Evolutionary conservation across 2,888 invertebrate genomes (phyloP).

Genomic region (Rhagium mordax): DNA sequence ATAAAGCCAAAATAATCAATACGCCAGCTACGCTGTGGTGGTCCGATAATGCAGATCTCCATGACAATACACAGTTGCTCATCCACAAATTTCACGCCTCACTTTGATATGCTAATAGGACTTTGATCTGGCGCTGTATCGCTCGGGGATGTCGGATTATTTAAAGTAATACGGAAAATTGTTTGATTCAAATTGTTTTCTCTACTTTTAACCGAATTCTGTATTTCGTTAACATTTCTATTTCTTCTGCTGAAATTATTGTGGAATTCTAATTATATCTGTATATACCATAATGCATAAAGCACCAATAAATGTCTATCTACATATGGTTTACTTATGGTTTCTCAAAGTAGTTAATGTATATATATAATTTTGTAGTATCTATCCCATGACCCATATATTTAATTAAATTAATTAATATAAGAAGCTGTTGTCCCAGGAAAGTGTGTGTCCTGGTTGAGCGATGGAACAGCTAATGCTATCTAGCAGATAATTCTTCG

Average conservation of each 20-base stretch:
- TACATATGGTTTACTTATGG: too few species aligned
- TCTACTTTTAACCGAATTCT: background rate
- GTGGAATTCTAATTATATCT: background rate
- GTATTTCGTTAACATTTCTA: background rate
- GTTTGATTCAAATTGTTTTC: conserved; percentile 12
- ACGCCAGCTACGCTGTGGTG: conserved; percentile 31
- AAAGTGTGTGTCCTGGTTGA: too few species aligned
- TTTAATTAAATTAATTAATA: too few species aligned
- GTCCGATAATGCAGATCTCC: conserved; percentile 64
- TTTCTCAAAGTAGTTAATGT: too few species aligned
- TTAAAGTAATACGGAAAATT: conserved; percentile 17
- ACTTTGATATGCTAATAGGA: conserved; percentile 66
- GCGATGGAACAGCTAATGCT: too few species aligned
- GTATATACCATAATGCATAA: too few species aligned
- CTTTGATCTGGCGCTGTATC: conserved; percentile 55
- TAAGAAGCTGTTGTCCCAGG: too few species aligned
- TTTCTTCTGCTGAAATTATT: background rate
- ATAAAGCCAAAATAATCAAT: conserved; percentile 12
- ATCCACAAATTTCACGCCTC: conserved; percentile 59
- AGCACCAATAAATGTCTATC: too few species aligned
- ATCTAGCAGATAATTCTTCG: too few species aligned
- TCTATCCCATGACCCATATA: too few species aligned
- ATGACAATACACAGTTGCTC: conserved; percentile 61
- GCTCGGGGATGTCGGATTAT: conserved; percentile 25
- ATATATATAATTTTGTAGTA: too few species aligned